Evolutionary conservation across 2,888 invertebrate species (phyloP).

Genomic region (Drosophila austrosaltans): DNA sequence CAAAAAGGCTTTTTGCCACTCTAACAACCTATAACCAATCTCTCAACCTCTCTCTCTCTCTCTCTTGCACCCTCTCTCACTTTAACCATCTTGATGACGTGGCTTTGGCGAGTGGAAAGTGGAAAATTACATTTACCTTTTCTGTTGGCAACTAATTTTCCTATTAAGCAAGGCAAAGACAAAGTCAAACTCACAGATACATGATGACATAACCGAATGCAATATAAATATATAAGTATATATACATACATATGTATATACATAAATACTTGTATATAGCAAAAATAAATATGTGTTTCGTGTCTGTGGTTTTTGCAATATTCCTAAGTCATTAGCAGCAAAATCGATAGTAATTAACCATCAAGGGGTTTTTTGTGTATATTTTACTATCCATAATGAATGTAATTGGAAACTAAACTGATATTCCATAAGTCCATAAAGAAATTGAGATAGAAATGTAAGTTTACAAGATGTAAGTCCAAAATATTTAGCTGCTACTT

Average conservation of each 20-base stretch:
- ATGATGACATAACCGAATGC: constrained; percentile 64
- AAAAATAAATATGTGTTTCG: constrained; percentile 19
- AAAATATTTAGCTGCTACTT: too few species aligned
- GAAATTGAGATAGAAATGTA: too few species aligned
- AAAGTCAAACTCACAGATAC: constrained; percentile 41
- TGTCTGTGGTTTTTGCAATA: constrained; percentile 15
- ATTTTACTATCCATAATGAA: background rate
- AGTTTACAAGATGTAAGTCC: too few species aligned
- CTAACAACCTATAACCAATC: background rate
- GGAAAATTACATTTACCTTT: constrained; percentile 54
- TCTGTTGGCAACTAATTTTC: constrained; percentile 55
- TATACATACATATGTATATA: constrained; percentile 3
- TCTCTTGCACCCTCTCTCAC: background rate
- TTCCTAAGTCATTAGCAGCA: background rate
- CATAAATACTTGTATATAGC: background rate
- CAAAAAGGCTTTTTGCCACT: constrained; percentile 3
- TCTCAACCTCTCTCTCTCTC: background rate
- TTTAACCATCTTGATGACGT: constrained; percentile 27
- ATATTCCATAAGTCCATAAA: background rate
- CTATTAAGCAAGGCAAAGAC: constrained; percentile 49
- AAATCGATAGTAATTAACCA: constrained; percentile 15
- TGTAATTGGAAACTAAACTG: background rate
- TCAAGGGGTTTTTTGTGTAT: background rate
- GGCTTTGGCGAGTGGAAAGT: constrained; percentile 21
- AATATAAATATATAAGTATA: background rate